These are phyloP conservation scores for Pollenia angustigena DNA, from an alignment of 2,888 invertebrate species.

Conservation along the genomic window DNA sequence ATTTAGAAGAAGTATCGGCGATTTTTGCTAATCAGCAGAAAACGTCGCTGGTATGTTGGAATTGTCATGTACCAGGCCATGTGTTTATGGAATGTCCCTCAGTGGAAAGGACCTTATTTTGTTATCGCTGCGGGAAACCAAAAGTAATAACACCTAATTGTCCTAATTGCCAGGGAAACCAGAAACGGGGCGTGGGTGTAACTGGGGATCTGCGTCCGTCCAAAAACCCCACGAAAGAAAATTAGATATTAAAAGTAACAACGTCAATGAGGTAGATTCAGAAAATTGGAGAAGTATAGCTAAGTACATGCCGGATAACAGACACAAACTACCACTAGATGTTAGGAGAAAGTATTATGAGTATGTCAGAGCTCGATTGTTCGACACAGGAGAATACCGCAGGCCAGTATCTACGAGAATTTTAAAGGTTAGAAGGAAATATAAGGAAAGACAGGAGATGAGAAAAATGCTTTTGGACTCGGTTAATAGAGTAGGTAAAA, in stretches of 20 bases:
- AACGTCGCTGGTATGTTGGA: slow-evolving; percentile 14
- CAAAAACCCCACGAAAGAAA: background rate
- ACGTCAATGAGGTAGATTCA: background rate
- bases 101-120: background rate
- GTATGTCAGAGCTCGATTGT: background rate
- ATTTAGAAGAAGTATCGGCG: background rate
- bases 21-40: background rate
- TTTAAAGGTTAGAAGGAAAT: background rate
- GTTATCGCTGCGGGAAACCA: slow-evolving; percentile 26
- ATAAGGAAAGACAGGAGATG: background rate
- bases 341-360: background rate
- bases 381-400: too few species aligned
- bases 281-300: too few species aligned
- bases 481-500: background rate
- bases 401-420: background rate
- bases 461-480: background rate
- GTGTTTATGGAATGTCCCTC: slow-evolving; percentile 25
- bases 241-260: background rate
- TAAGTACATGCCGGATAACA: background rate
- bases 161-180: slow-evolving; percentile 33
- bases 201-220: slow-evolving; percentile 1
- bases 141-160: background rate
- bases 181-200: background rate
- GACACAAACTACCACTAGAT: background rate
- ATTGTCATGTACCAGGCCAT: slow-evolving; percentile 27